Evolutionary conservation across 35 echinoderm and acorn worm genomes (phyloP).

Genomic region (Amphiura filiformis): DNA sequence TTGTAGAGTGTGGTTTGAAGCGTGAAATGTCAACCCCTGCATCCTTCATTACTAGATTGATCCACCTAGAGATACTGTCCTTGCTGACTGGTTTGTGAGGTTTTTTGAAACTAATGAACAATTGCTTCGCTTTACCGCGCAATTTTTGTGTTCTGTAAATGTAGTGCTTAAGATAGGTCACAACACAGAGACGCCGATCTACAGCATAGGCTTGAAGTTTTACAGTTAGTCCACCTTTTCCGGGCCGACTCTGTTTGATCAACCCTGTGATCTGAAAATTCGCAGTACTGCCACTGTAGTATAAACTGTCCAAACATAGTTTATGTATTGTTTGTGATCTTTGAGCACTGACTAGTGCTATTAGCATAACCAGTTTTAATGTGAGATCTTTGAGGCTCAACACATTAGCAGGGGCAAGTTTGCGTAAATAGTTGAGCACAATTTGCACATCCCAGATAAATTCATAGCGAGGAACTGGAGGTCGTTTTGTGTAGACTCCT

Average conservation of each 20-base stretch:
- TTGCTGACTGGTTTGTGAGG: conserved; percentile 33
- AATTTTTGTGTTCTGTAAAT: conserved; percentile 42
- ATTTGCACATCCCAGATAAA: conserved; percentile 58
- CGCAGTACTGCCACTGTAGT: conserved; percentile 4
- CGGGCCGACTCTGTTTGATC: conserved; percentile 57
- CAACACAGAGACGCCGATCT: conserved; percentile 58
- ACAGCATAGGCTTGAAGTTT: conserved; percentile 33
- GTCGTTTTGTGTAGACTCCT: conserved; percentile 53
- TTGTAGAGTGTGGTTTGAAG: conserved; percentile 24
- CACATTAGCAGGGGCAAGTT: conserved; percentile 1
- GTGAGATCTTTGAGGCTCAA: conserved; percentile 49
- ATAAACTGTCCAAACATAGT: conserved; percentile 10
- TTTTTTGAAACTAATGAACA: conserved; percentile 63
- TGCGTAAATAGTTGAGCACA: conserved; percentile 43
- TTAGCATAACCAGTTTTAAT: conserved; percentile 39
- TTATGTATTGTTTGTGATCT: conserved; percentile 30
- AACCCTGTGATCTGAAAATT: conserved; percentile 33
- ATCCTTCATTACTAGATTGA: conserved; percentile 10
- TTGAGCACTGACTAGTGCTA: conserved; percentile 52
- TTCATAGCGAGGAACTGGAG: conserved; percentile 43
- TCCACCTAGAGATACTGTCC: conserved; percentile 55
- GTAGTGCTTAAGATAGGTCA: conserved; percentile 48
- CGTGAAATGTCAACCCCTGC: conserved; percentile 40
- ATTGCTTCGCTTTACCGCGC: conserved; percentile 10
- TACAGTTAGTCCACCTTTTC: neutral